These are phyloP conservation scores for Microtus oregoni DNA, from an alignment of 2,113 vertebrate species.

Conservation along the genomic window DNA sequence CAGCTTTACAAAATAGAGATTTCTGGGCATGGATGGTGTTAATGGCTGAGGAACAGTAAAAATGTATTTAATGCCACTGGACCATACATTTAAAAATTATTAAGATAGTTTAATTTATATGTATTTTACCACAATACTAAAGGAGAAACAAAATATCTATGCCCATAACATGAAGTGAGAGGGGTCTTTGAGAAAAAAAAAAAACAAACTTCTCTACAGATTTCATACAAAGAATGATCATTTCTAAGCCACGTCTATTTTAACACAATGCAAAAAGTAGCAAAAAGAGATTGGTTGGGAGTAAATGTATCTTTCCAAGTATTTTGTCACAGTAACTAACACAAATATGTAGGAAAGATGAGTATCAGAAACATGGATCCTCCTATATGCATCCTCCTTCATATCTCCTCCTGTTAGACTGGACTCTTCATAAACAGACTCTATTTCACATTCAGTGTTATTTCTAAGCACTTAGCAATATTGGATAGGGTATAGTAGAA, in stretches of 20 bases:
- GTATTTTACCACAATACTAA: not conserved
- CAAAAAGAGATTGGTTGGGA: not conserved
- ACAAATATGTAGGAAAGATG: not conserved
- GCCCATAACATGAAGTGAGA: not conserved
- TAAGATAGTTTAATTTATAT: not conserved
- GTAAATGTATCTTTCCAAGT: not conserved
- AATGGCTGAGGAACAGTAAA: not conserved
- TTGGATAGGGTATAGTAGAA: not conserved
- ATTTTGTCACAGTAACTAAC: not conserved
- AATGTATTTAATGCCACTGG: not conserved
- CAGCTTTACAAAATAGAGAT: not conserved
- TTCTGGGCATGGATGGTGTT: not conserved
- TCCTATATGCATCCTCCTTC: not conserved
- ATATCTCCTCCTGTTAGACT: not conserved
- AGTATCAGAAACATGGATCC: not conserved
- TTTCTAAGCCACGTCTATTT: slow-evolving; percentile 4
- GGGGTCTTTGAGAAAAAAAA: not conserved
- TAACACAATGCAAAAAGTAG: not conserved
- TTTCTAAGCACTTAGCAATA: not conserved
- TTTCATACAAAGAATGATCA: not conserved
- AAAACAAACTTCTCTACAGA: not conserved
- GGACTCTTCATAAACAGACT: not conserved
- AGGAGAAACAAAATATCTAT: not conserved
- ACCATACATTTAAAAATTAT: not conserved
- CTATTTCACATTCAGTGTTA: not conserved